Base-by-base conservation (phyloP, 2,888 invertebrate species). In the Hemithea aestivaria region DNA sequence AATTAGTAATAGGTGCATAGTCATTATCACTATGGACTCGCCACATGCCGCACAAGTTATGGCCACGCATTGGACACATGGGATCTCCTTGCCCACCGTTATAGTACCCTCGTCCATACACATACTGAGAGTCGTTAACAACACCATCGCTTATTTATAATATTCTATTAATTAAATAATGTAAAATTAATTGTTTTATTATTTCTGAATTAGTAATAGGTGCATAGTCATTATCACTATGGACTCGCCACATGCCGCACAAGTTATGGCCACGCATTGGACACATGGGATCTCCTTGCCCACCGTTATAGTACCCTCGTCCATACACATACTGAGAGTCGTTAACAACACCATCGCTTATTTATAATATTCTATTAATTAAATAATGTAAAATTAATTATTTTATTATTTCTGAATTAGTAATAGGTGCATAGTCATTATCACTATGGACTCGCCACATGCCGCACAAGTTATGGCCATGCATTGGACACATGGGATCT, bases 151-250 rank as follows among this genome's bases (percentile, higher is more conserved):
- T 7, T 37, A 37, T 20, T 31, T 37, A 11, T 36, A 21, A 36
- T 35, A 10, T 29, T 5, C 20, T 32, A 20, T 32, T 11, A 6
- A 11, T n/a, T n/a, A 22, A 31, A 23, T 23, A 12, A 31, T 23
- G 6, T 22, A 22, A 5, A 23, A 12, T 31, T 10, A 12, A 16
- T 1, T 16, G n/a, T 32, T 24, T 24, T 3, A 20, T 20, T 7
- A 23, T 3, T 21, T 29, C 29, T 30, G 11, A 30, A 23, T n/a
- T n/a, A n/a, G n/a, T n/a, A n/a, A n/a, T n/a, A n/a, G n/a, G n/a
- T n/a, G n/a, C n/a, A n/a, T n/a, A n/a, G n/a, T n/a, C 66, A 89
- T 91, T 89, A 90, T 89, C 1, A 90, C 91, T 0, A 45, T 83
- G 10, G 91, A 91, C 69, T 80, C 87, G 44, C 91, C 91, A 0